These are phyloP conservation scores for Archips xylosteana DNA, from an alignment of 2,888 invertebrate genomes.

Conservation along the genomic window DNA sequence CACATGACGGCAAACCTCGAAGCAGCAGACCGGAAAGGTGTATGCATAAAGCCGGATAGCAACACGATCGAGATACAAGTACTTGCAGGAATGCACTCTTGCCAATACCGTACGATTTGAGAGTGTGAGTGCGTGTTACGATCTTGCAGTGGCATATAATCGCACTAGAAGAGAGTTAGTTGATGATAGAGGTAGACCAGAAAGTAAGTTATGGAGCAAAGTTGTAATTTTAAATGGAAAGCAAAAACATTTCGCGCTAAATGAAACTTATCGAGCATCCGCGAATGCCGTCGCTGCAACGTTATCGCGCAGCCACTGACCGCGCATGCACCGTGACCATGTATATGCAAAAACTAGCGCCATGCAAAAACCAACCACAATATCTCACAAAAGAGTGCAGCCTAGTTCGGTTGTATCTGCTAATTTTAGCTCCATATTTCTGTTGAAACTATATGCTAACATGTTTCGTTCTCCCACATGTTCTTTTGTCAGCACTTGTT, in stretches of 20 bases:
- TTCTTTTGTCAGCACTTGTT: slow-evolving; percentile 32
- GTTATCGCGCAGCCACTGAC: slow-evolving; percentile 40
- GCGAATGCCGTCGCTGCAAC: slow-evolving; percentile 24
- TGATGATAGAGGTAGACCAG: background rate
- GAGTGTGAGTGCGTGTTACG: background rate
- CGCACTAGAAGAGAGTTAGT: background rate
- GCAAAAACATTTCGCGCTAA: background rate
- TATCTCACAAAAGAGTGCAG: background rate
- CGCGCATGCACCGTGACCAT: slow-evolving; percentile 38
- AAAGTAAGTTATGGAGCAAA: background rate
- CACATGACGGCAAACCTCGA: background rate
- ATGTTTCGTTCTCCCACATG: slow-evolving; percentile 37
- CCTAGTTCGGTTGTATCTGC: background rate
- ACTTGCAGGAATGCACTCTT: background rate
- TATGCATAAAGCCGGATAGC: background rate
- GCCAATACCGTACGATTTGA: background rate
- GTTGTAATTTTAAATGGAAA: background rate
- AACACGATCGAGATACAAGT: background rate
- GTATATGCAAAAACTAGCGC: slow-evolving; percentile 24
- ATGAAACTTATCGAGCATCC: slow-evolving; percentile 35
- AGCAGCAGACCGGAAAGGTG: background rate
- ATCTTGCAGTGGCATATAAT: background rate
- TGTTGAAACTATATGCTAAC: slow-evolving; percentile 25
- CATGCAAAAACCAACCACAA: slow-evolving; percentile 22
- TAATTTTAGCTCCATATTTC: slow-evolving; percentile 39